These are phyloP conservation scores for Anoplius nigerrimus DNA, from an alignment of 2,888 invertebrate genomes.

Conservation along the genomic window DNA sequence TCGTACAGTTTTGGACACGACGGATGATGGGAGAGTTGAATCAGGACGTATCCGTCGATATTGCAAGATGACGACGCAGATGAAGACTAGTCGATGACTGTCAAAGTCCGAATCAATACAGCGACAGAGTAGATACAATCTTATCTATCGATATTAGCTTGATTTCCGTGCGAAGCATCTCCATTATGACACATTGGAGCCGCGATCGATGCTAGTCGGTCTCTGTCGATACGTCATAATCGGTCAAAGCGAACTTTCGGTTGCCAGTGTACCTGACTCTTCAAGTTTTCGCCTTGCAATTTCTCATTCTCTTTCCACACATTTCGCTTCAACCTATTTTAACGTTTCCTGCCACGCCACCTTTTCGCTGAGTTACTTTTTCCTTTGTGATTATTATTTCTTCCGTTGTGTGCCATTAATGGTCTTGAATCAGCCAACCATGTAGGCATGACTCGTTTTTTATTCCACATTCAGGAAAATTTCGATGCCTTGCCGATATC, in stretches of 20 bases:
- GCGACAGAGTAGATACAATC: not conserved
- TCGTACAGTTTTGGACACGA: too few relatives aligned
- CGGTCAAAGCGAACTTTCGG: conserved; percentile 39
- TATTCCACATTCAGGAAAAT: too few relatives aligned
- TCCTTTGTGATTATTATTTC: too few relatives aligned
- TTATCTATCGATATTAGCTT: conserved; percentile 20
- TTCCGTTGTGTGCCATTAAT: too few relatives aligned
- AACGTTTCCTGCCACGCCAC: too few relatives aligned
- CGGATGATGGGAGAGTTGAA: too few relatives aligned
- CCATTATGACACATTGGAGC: conserved; percentile 15
- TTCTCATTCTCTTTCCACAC: conserved; percentile 1
- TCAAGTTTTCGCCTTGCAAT: conserved; percentile 34
- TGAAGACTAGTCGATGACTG: not conserved
- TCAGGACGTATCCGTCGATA: too few relatives aligned
- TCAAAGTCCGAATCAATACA: not conserved
- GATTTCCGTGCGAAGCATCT: conserved; percentile 29
- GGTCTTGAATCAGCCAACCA: too few relatives aligned
- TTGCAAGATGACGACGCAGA: conserved; percentile 1
- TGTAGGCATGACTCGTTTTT: too few relatives aligned
- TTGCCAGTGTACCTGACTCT: conserved; percentile 28
- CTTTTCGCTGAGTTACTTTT: too few relatives aligned
- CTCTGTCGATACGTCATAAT: conserved; percentile 56
- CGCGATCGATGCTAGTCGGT: conserved; percentile 6
- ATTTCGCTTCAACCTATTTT: not conserved
- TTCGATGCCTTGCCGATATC: too few relatives aligned